Conservation (phyloP, 2,113 vertebrate genomes). For the Panthera leo region DNA sequence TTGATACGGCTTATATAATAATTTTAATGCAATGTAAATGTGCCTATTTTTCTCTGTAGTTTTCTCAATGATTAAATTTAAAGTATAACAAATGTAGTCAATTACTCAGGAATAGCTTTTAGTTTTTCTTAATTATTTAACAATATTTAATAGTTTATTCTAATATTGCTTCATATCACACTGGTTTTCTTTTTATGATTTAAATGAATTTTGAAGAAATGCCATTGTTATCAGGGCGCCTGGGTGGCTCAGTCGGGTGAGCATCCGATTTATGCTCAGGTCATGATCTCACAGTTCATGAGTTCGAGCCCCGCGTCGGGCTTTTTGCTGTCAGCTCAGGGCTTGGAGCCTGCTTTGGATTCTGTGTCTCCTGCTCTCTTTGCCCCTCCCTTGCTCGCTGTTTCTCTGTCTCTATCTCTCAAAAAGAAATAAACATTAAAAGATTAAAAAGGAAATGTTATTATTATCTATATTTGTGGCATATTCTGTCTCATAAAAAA, state of each 20-base stretch:
- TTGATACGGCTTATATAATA: not conserved
- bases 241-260: too few species aligned
- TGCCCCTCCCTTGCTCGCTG: too few species aligned
- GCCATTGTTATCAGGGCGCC: not conserved
- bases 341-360: too few species aligned
- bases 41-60: not conserved
- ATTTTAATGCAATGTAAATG: not conserved
- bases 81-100: not conserved
- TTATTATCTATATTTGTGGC: not conserved
- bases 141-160: not conserved
- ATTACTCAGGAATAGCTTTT: not conserved
- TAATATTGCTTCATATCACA: not conserved
- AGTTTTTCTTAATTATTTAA: slow-evolving; percentile 6
- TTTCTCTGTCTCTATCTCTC: too few species aligned
- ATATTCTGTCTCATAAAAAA: not conserved
- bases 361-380: too few species aligned
- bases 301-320: too few species aligned
- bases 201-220: not conserved
- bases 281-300: too few species aligned
- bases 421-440: too few species aligned
- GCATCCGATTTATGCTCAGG: too few species aligned
- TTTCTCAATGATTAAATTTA: not conserved
- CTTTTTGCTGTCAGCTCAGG: too few species aligned
- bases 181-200: not conserved
- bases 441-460: not conserved